Percentiles rank a stretch among this genome's conserved stretches.
Evolutionary conservation across 2,888 invertebrate species (phyloP).

Genomic region (Stictocephala bisonia): DNA sequence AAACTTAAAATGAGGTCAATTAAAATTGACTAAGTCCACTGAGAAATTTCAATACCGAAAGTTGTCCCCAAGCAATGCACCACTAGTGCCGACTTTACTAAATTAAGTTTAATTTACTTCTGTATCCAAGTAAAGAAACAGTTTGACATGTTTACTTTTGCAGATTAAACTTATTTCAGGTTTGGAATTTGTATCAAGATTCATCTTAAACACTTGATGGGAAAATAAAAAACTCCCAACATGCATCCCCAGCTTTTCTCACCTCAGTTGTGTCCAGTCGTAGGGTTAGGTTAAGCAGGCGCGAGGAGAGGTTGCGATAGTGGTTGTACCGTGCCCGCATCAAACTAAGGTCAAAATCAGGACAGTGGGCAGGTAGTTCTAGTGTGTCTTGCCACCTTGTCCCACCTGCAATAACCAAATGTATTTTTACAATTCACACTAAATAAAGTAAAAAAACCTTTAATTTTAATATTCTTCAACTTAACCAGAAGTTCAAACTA

Average conservation of each 20-base stretch:
- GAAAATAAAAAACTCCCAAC: neutral
- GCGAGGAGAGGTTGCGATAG: slow-evolving; percentile 66
- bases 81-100: too few relatives aligned
- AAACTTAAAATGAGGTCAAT: too few relatives aligned
- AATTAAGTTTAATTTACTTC: too few relatives aligned
- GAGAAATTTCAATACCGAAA: too few relatives aligned
- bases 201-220: too few relatives aligned
- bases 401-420: slow-evolving; percentile 46
- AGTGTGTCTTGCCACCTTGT: slow-evolving; percentile 53
- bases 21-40: too few relatives aligned
- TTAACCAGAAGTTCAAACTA: neutral
- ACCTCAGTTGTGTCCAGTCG: slow-evolving; percentile 78
- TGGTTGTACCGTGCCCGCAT: slow-evolving; percentile 72
- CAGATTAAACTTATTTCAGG: slow-evolving; percentile 8
- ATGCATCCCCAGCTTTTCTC: slow-evolving; percentile 58
- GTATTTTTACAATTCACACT: neutral
- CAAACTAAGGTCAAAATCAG: slow-evolving; percentile 77
- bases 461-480: neutral
- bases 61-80: too few relatives aligned
- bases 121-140: too few relatives aligned
- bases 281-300: slow-evolving; percentile 51
- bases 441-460: neutral
- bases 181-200: too few relatives aligned
- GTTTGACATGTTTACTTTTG: too few relatives aligned
- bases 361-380: slow-evolving; percentile 71